Evolutionary conservation across 2,888 invertebrate species (phyloP), one percentile per base, ranked within the genome.

Genomic region (Diadromus collaris): DNA sequence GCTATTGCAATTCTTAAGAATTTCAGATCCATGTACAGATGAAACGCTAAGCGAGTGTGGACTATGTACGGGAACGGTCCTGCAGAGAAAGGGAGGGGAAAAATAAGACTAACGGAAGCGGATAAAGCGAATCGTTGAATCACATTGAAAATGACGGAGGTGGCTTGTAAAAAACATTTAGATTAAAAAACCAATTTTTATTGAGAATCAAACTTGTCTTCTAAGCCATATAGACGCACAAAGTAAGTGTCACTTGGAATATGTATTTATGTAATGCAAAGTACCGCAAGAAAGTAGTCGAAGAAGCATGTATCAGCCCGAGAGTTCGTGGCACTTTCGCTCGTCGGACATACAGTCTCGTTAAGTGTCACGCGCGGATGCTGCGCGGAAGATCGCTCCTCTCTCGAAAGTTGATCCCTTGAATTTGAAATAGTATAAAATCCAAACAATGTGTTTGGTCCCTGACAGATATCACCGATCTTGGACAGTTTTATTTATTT

Each of bases 271-370:
- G 70, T 69, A 73, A 79, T 64, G 60, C 63, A 29, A 71, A 4
- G 61, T 60, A 65, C 69, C 60, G 64, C 29, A 79, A 44, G 76
- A 79, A 79, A 79, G 79, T 76, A 65, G 69, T 75, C 58, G n/a
- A 65, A 68, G 27, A 65, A 68, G 68, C 41, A n/a, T 44, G 21
- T 21, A 29, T 41, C 41, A 61, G 48, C 67, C 54, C 54, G 54
- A 21, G n/a, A 13, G 16, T n/a, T 51, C 60, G 34, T 61, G 56
- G 76, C 69, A 79, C 79, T 79, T 79, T 79, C 79, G 79, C 79
- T 76, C 79, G 70, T 76, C 61, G 73, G 38, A 64, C 70, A 76
- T 73, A 34, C 46, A 65, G 72, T 65, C 58, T 65, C 65, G 70
- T 76, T 76, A 67, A 73, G 69, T 73, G 73, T 76, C 79, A 76